A percentile compares a stretch with the other conserved stretches of the same genome.
phyloP scores from a whole-genome alignment of 1,140 invertebrate species.

The Bilobella aurantiaca region DNA sequence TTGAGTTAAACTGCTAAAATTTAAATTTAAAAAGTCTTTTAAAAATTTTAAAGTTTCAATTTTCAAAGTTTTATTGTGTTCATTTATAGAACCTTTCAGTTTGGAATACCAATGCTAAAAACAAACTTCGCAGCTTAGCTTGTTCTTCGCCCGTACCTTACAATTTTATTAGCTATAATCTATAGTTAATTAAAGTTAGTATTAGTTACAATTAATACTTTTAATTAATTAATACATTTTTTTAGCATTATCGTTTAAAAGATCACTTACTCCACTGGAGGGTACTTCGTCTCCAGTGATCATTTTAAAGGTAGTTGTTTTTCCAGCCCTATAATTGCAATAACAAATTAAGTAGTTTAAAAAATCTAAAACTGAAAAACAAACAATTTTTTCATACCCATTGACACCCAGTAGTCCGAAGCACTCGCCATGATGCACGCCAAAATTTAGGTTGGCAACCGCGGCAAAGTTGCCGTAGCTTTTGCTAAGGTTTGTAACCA shows the following conservation, averaged over 20 bases:
- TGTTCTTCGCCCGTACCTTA: too few relatives aligned
- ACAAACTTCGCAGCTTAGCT: too few relatives aligned
- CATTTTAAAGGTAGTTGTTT: neutral
- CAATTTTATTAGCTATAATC: too few relatives aligned
- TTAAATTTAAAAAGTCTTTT: too few relatives aligned
- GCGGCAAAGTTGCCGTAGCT: neutral
- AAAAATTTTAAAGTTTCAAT: too few relatives aligned
- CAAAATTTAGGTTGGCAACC: neutral
- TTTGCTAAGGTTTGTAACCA: neutral
- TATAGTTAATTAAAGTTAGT: too few relatives aligned
- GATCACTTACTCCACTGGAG: neutral
- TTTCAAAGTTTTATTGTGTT: too few relatives aligned
- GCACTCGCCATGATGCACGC: neutral
- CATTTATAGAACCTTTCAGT: too few relatives aligned
- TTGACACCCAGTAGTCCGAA: neutral
- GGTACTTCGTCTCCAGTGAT: neutral
- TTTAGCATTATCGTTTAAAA: neutral
- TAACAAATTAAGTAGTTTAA: neutral
- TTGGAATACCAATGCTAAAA: too few relatives aligned
- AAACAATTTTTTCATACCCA: too few relatives aligned
- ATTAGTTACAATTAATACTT: too few relatives aligned
- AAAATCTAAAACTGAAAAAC: neutral
- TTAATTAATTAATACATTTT: neutral
- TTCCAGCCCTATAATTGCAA: neutral
- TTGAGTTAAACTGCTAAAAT: neutral